These are phyloP conservation scores for Antheraea yamamai DNA, from an alignment of 2,888 invertebrate genomes.

Conservation along the genomic window DNA sequence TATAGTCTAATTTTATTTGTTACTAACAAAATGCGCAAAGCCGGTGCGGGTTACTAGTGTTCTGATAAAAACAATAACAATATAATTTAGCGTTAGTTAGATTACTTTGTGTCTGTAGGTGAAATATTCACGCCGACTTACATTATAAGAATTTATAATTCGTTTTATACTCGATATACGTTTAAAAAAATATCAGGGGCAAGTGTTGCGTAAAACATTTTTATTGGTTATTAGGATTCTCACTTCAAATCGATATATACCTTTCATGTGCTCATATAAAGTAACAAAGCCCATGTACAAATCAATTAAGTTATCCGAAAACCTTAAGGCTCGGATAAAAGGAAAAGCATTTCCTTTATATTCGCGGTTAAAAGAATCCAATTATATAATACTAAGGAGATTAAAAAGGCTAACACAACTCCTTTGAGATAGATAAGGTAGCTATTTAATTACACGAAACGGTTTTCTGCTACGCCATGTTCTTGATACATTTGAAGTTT, in stretches of 20 bases:
- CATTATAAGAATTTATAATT: too few species aligned
- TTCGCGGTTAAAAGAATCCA: conserved; percentile 76
- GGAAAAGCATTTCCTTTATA: conserved; percentile 71
- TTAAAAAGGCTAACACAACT: conserved; percentile 73
- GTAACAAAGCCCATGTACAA: conserved; percentile 64
- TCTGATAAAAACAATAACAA: too few species aligned
- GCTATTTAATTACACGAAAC: conserved; percentile 69
- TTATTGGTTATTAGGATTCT: background rate
- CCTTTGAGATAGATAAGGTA: conserved; percentile 64
- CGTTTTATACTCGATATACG: background rate
- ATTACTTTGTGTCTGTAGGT: too few species aligned
- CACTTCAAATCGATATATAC: background rate
- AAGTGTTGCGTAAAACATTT: too few species aligned
- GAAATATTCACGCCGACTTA: too few species aligned
- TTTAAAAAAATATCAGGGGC: background rate
- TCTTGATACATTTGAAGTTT: conserved; percentile 8
- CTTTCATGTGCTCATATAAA: conserved; percentile 20
- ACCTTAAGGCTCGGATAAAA: conserved; percentile 66
- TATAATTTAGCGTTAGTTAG: too few species aligned
- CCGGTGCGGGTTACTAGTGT: too few species aligned
- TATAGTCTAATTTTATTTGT: too few species aligned
- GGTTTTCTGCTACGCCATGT: conserved; percentile 36
- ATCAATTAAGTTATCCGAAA: conserved; percentile 60
- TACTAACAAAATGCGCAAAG: too few species aligned
- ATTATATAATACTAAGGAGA: conserved; percentile 75